Evolutionary conservation across 2,797 vertebrate genomes (phyloP).

Genomic region (Notamacropus eugenii): DNA sequence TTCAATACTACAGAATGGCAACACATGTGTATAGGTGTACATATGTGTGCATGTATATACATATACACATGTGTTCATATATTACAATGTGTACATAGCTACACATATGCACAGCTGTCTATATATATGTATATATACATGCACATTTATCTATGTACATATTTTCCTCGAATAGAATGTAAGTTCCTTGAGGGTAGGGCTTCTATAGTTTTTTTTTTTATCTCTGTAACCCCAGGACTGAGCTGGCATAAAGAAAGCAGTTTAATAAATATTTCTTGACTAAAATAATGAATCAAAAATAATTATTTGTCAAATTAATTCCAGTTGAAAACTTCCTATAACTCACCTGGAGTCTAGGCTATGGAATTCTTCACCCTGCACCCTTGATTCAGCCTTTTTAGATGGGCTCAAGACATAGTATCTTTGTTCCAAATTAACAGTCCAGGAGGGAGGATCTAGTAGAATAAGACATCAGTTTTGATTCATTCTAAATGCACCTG

Average conservation of each 20-base stretch:
- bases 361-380: not conserved
- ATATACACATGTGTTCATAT: too few relatives aligned
- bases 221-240: not conserved
- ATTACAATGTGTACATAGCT: too few relatives aligned
- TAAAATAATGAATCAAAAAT: not conserved
- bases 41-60: not conserved
- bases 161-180: not conserved
- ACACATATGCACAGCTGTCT: too few relatives aligned
- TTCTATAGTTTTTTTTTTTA: not conserved
- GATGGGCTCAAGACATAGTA: not conserved
- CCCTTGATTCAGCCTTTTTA: not conserved
- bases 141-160: not conserved
- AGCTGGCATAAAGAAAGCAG: not conserved
- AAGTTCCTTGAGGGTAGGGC: not conserved
- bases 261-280: not conserved
- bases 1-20: not conserved
- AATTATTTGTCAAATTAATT: not conserved
- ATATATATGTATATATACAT: not conserved
- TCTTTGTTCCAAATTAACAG: not conserved
- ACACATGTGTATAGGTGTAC: not conserved
- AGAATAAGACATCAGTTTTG: not conserved
- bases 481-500: not conserved
- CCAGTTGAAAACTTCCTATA: not conserved
- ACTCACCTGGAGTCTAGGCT: not conserved
- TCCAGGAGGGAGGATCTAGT: not conserved